Base-by-base conservation (phyloP, 2,113 vertebrate species). In the Nothoprocta pentlandii region DNA sequence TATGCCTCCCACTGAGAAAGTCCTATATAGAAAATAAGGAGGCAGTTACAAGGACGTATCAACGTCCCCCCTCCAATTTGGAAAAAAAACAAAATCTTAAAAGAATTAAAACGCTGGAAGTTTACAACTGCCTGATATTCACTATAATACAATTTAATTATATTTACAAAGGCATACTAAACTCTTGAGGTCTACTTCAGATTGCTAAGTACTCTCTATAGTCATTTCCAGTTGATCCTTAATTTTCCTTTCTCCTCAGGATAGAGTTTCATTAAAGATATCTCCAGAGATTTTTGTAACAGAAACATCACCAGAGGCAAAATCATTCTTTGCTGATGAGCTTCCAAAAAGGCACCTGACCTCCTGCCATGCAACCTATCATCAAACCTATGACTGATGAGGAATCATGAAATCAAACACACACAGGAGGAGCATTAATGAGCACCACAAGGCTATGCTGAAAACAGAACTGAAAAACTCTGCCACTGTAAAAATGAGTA, bases 231-330 rank as follows among this genome's bases (percentile, higher is more conserved):
- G 56, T 44, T 44, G 75, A 36, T 42, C 28, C 8, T 75, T 32
- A 74, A 56, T 78, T 90, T 80, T 81, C 9, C 42, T 41, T 88
- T 86, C n/a, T 92, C 83, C 28, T 81, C 42, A 39, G 77, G 66
- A 81, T 36, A 4, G 39, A 78, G 51, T 77, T 80, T 83, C 73
- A 78, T 46, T 84, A 78, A 80, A 92, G 80, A 7, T 68, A 42
- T 70, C 80, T 89, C 61, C 34, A 68, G 80, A 93, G 69, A 79
- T 23, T 74, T 80, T 83, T 83, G 0, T 28, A 46, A 68, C 32
- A 86, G 46, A 88, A 94, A 46, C 4, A 67, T 56, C 14, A 75
- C 11, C 32, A 78, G 16, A 83, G 30, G 22, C 11, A 2, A 80
- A 92, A 25, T 68, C 63, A 71, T 19, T 92, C 25, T 75, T 84